Base-by-base conservation (phyloP, 2,113 vertebrate genomes). In the Azemiops feae region DNA sequence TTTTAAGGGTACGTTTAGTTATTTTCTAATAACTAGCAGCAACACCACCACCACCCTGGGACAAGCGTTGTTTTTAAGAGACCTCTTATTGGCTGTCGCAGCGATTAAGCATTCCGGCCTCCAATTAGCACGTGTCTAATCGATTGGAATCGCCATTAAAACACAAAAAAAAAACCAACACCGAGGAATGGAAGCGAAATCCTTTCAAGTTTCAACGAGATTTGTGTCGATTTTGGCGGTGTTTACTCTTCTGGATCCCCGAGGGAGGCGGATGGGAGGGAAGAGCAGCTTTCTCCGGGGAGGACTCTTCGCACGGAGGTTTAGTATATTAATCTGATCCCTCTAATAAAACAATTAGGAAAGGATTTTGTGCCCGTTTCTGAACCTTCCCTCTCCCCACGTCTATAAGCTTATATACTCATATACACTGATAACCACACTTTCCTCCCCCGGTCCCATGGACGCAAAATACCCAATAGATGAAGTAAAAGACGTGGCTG, bases 271-370 rank as follows among this genome's bases (percentile, higher is more conserved):
- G 23, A 45, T 45, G 43, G 90, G 14, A 39, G n/a, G n/a, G 91
- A 12, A 52, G 69, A 30, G 27, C 2, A 10, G 54, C 25, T 89
- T 96, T 93, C 85, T 94, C 55, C 88, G 50, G 50, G 87, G 74
- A 54, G 34, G 20, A 30, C 55, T 53, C 47, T 92, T 90, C 93
- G 69, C 93, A 45, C 30, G 91, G 74, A 86, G 87, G 81, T 94
- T 94, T 87, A 90, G 57, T 74, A 91, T 87, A 91, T 87, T 93
- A 91, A 93, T 93, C 92, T 91, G 81, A 90, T 93, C 85, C 89
- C 50, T 69, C 92, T 74, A 93, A 93, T 91, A 93, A 93, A 92
- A 90, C 91, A 87, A 94, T 94, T 87, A 94, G 81, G 69, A 25
- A 90, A 86, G 34, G 74, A 92, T 92, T 50, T 87, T 87, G n/a